Conservation (phyloP, 2,797 vertebrate genomes). For the Mallotus villosus region DNA sequence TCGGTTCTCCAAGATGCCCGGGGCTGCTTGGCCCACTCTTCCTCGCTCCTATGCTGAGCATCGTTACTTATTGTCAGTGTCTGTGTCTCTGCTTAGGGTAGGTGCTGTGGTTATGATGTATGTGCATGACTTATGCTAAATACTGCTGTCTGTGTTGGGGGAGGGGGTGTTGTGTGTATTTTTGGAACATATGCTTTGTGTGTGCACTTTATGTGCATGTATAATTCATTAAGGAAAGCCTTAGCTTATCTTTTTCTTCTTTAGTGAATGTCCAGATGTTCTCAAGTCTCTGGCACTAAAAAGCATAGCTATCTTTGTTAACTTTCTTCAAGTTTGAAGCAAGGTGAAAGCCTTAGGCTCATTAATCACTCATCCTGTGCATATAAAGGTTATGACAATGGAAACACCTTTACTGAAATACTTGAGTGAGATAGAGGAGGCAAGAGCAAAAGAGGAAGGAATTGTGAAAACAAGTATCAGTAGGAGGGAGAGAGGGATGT, state of each 20-base stretch:
- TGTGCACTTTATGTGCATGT: not conserved
- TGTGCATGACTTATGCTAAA: not conserved
- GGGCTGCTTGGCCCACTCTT: too few species aligned
- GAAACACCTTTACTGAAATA: slow-evolving; percentile 17
- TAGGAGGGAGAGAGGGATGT: slow-evolving; percentile 10
- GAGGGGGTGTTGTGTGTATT: not conserved
- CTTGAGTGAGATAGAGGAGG: not conserved
- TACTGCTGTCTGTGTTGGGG: not conserved
- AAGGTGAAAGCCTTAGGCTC: slow-evolving; percentile 15
- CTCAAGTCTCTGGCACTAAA: not conserved
- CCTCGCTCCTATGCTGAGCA: slow-evolving; percentile 20
- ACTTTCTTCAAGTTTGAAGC: slow-evolving; percentile 39
- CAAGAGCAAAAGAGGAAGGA: not conserved
- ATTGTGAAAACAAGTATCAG: not conserved
- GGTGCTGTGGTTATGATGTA: not conserved
- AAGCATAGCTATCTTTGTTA: slow-evolving; percentile 1
- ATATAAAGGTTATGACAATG: not conserved
- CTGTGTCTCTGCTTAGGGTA: slow-evolving; percentile 19
- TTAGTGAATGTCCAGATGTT: not conserved
- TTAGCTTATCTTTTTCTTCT: not conserved
- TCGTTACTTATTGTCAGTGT: slow-evolving; percentile 21
- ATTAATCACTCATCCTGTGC: slow-evolving; percentile 4
- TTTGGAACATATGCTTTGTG: slow-evolving; percentile 1
- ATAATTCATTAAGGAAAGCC: not conserved
- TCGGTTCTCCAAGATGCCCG: slow-evolving; percentile 8